Evolutionary conservation across 2,113 vertebrate genomes (phyloP).

Genomic region (Seriola aureovittata): DNA sequence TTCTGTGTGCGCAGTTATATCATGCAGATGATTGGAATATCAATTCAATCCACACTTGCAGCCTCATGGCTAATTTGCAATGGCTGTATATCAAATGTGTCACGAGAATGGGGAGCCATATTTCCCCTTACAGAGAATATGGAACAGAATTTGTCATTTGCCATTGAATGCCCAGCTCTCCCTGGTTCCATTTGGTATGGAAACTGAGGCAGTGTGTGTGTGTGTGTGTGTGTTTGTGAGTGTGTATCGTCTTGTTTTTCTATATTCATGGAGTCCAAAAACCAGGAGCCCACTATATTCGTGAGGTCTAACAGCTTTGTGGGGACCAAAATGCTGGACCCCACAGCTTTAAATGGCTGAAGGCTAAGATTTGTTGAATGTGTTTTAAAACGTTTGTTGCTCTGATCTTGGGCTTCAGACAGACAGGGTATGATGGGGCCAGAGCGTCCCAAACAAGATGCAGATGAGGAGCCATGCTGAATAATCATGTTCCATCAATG

Average conservation of each 20-base stretch:
- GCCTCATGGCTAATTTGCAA: conserved; percentile 74
- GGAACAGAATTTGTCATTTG: conserved; percentile 60
- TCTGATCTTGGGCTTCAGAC: conserved; percentile 38
- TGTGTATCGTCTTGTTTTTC: neutral
- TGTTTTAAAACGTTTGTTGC: conserved; percentile 30
- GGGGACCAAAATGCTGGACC: too few relatives aligned
- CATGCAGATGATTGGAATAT: conserved; percentile 78
- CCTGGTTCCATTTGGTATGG: conserved; percentile 39
- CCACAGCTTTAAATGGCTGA: neutral
- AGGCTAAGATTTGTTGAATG: neutral
- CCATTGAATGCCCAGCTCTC: conserved; percentile 36
- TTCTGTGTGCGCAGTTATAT: conserved; percentile 71
- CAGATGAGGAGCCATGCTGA: conserved; percentile 69
- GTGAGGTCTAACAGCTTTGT: too few relatives aligned
- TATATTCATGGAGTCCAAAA: neutral
- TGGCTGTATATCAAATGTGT: conserved; percentile 70
- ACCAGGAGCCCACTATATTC: too few relatives aligned
- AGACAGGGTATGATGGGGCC: conserved; percentile 32
- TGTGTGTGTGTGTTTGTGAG: neutral
- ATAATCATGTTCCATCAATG: conserved; percentile 64
- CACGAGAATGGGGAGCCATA: conserved; percentile 45
- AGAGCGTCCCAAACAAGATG: conserved; percentile 59
- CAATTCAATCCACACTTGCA: conserved; percentile 68
- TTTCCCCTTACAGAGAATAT: conserved; percentile 49
- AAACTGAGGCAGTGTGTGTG: conserved; percentile 27